Conservation (phyloP, 2,797 vertebrate genomes). For the Myotis planiceps region DNA sequence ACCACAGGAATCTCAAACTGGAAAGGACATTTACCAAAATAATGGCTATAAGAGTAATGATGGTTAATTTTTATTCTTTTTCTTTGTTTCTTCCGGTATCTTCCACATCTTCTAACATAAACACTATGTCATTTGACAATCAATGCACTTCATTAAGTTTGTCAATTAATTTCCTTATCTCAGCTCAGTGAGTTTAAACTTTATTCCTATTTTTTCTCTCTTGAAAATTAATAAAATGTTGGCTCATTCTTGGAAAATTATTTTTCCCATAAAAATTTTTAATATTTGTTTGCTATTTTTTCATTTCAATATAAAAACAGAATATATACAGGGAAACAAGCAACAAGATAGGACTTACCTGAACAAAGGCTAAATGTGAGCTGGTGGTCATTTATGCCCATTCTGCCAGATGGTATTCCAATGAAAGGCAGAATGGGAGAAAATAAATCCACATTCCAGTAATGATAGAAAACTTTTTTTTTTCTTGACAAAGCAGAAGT, state of each 20-base stretch:
- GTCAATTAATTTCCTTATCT: neutral
- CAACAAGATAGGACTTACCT: neutral
- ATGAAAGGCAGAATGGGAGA: neutral
- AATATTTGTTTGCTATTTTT: conserved; percentile 19
- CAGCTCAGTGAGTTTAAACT: neutral
- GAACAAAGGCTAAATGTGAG: neutral
- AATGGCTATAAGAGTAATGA: neutral
- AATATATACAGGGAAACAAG: conserved; percentile 40
- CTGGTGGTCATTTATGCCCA: neutral
- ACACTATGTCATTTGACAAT: neutral
- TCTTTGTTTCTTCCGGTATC: neutral
- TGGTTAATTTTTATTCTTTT: neutral
- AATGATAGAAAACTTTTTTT: neutral
- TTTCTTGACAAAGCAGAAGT: neutral
- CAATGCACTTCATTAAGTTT: neutral
- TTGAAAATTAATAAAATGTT: conserved; percentile 40
- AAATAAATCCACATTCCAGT: neutral
- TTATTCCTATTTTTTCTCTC: neutral
- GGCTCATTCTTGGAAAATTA: neutral
- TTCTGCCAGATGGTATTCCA: neutral
- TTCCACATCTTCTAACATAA: neutral
- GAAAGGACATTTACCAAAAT: neutral
- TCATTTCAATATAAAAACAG: neutral
- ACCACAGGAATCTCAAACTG: neutral
- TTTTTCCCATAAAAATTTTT: neutral